Conservation (phyloP, 2,113 vertebrate species). For the Balaenoptera acutorostrata region DNA sequence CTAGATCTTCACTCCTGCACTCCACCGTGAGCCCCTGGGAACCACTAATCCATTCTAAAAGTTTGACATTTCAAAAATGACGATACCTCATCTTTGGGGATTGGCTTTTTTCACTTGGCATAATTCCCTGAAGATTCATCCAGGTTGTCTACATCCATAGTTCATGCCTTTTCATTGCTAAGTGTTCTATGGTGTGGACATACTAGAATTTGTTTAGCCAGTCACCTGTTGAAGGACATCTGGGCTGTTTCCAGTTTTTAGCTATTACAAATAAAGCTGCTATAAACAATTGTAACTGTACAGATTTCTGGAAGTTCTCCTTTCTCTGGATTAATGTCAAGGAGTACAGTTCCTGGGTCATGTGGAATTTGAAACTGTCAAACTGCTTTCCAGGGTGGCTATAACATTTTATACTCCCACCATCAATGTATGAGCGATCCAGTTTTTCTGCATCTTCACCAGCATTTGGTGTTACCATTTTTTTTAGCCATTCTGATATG, state of each 20-base stretch:
- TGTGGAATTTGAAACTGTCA: background rate
- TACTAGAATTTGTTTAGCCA: background rate
- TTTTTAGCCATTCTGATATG: background rate
- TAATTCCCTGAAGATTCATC: background rate
- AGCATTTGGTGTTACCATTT: background rate
- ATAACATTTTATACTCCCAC: background rate
- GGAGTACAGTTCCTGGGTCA: background rate
- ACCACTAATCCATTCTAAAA: background rate
- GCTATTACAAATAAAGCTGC: background rate
- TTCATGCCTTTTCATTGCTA: background rate
- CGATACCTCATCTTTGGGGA: background rate
- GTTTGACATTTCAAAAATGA: background rate
- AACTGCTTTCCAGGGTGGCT: background rate
- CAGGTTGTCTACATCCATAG: background rate
- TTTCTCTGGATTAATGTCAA: background rate
- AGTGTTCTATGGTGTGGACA: background rate
- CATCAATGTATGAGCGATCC: rapidly evolving
- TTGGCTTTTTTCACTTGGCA: background rate
- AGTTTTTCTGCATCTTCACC: background rate
- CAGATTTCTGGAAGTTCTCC: background rate
- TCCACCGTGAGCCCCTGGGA: background rate
- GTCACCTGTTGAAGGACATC: background rate
- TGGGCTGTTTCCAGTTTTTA: background rate
- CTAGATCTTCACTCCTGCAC: background rate
- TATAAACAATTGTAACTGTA: background rate